Evolutionary conservation across 2,797 vertebrate species (phyloP), one percentile per base, ranked within the genome.

Genomic region (Danio tinwini): DNA sequence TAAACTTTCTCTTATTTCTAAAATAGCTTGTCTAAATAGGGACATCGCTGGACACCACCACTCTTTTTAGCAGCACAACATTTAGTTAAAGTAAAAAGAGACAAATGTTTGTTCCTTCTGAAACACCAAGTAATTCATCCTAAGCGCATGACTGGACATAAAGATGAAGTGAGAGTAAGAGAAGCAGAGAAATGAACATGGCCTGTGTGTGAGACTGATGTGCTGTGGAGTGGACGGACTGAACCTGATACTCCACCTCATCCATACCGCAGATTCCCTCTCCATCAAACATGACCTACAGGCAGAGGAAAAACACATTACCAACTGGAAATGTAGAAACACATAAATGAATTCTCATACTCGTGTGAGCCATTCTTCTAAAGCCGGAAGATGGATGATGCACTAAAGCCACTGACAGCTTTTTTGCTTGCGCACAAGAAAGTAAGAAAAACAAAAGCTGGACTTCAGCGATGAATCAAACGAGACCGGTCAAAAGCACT

Each of bases 231-330:
- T 63, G 65, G 76, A 21, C 53, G 71, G 39, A 65, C 8, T 65
- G 49, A 56, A 81, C 58, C 65, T 80, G 59, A 65, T 81, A 67
- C 68, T 64, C 74, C 52, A 81, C 81, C 63, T 47, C 81, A 21
- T 80, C 16, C 47, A 47, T 69, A 52, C 76, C 21, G 29, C 58
- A 83, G 55, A 40, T 74, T 81, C 73, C 74, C 75, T 77, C 76
- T 82, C 86, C 50, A 73, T 76, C 78, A 45, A 70, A 70, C 80
- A 65, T 78, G 65, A 82, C 82, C 82, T 82, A 72, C 50, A 69
- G 79, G 84, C 68, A 80, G 62, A 44, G 77, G 47, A 83, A 82
- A 71, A 77, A 79, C 49, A 45, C 67, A 81, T 72, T 65, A 55
- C 49, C 37, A 45, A 61, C 63, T 55, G 44, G 52, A 65, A 78